Percentiles rank a stretch among this genome's conserved stretches.
Conservation (phyloP, 2,797 vertebrate species). For the Mastacembelus armatus region DNA sequence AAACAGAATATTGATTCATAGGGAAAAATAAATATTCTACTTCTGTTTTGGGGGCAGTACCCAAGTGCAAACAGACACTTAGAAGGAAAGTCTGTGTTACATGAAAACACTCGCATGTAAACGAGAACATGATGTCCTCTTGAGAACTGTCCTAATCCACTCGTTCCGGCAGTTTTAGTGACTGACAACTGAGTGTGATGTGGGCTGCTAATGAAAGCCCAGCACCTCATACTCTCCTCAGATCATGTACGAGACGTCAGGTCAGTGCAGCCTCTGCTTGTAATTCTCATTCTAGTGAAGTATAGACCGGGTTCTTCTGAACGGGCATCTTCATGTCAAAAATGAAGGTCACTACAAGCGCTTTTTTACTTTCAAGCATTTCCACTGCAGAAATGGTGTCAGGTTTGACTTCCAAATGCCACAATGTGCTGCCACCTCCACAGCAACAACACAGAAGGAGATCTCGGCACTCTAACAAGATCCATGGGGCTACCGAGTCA, state of each 20-base stretch:
- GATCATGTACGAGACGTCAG: constrained; percentile 2
- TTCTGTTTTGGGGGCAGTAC: constrained; percentile 36
- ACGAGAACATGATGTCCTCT: constrained; percentile 41
- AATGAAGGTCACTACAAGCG: constrained; percentile 51
- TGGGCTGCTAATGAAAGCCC: constrained; percentile 21
- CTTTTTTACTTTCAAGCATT: constrained; percentile 15
- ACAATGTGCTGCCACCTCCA: constrained; percentile 34
- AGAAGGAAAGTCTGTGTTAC: constrained; percentile 40
- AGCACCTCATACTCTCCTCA: constrained; percentile 32
- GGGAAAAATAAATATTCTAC: constrained; percentile 61
- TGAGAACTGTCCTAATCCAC: constrained; percentile 55
- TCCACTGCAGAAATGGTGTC: constrained; percentile 33
- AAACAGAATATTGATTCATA: constrained; percentile 50
- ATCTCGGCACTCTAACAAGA: constrained; percentile 35
- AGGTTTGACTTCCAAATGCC: constrained; percentile 55
- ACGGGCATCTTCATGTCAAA: constrained; percentile 53
- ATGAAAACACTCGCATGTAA: constrained; percentile 40
- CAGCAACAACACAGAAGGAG: constrained; percentile 5
- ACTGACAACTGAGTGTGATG: constrained; percentile 6
- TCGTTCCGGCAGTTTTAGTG: constrained; percentile 35
- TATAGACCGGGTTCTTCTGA: constrained; percentile 17
- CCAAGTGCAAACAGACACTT: constrained; percentile 68
- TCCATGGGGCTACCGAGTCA: constrained; percentile 80
- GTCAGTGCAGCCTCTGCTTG: constrained; percentile 37
- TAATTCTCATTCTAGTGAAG: constrained; percentile 21